Evolutionary conservation across 2,797 vertebrate genomes (phyloP).

Genomic region (Amblyopsis hoosieri): DNA sequence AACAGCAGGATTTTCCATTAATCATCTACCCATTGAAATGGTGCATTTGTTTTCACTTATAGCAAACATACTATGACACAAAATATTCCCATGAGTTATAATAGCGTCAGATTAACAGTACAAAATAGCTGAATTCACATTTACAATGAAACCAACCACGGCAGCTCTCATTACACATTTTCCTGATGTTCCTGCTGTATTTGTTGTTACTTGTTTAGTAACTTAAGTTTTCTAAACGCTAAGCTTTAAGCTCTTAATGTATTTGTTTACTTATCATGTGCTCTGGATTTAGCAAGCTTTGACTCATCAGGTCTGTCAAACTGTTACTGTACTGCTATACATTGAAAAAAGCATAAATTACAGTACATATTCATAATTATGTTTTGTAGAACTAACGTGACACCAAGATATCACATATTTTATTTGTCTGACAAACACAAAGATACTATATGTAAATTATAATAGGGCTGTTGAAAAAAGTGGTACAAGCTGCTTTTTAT

Average conservation of each 20-base stretch:
- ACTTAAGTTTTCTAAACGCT: background rate
- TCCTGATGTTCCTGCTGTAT: slow-evolving; percentile 28
- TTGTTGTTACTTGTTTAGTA: slow-evolving; percentile 41
- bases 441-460: too few species aligned
- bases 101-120: slow-evolving; percentile 16
- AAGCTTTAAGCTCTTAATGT: slow-evolving; percentile 9
- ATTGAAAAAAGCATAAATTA: slow-evolving; percentile 10
- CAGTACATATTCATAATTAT: background rate
- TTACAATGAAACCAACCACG: slow-evolving; percentile 12
- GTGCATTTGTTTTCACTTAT: slow-evolving; percentile 15
- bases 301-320: background rate
- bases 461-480: too few species aligned
- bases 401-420: background rate
- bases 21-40: background rate
- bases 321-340: slow-evolving; percentile 9
- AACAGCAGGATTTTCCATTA: slow-evolving; percentile 12
- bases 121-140: slow-evolving; percentile 13
- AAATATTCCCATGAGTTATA: slow-evolving; percentile 13
- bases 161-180: slow-evolving; percentile 49
- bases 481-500: too few species aligned
- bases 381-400: slow-evolving; percentile 6
- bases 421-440: too few species aligned
- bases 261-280: slow-evolving; percentile 23
- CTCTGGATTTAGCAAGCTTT: slow-evolving; percentile 6
- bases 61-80: slow-evolving; percentile 30